Conservation (phyloP, 2,888 invertebrate species). For the Nemapogon koenigi region DNA sequence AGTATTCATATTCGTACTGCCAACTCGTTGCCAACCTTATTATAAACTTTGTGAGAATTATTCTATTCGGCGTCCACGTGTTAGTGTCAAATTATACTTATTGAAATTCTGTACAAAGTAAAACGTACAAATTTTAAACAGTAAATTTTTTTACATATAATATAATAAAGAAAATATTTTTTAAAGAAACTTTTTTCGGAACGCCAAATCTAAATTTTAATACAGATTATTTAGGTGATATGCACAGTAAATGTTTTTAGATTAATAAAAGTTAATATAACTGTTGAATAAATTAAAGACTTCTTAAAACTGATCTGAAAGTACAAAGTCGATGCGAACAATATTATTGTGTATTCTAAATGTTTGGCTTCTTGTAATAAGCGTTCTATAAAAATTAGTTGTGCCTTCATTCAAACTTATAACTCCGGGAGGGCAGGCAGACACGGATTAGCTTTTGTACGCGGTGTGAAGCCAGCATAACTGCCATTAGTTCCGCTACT, state of each 20-base stretch:
- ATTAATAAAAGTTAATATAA: constrained; percentile 39
- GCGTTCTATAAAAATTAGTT: constrained; percentile 49
- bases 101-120: constrained; percentile 57
- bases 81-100: constrained; percentile 62
- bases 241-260: constrained; percentile 27
- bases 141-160: constrained; percentile 52
- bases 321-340: constrained; percentile 51
- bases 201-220: constrained; percentile 57
- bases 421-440: no score
- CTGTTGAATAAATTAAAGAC: constrained; percentile 52
- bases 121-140: constrained; percentile 64
- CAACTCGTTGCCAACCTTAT: constrained; percentile 56
- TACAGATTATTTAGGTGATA: constrained; percentile 60
- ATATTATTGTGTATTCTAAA: constrained; percentile 46
- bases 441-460: no score
- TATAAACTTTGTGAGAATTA: constrained; percentile 52
- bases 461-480: no score
- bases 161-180: constrained; percentile 57
- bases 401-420: constrained; percentile 64
- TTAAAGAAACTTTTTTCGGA: constrained; percentile 61
- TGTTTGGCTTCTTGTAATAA: constrained; percentile 42
- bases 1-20: constrained; percentile 64
- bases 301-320: constrained; percentile 64
- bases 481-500: no score
- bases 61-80: no score